A percentile compares a stretch with the other conserved stretches of the same genome.
These are phyloP conservation scores for Pocillopora verrucosa DNA, from an alignment of 64 coral and sea anemone species.

Conservation along the genomic window DNA sequence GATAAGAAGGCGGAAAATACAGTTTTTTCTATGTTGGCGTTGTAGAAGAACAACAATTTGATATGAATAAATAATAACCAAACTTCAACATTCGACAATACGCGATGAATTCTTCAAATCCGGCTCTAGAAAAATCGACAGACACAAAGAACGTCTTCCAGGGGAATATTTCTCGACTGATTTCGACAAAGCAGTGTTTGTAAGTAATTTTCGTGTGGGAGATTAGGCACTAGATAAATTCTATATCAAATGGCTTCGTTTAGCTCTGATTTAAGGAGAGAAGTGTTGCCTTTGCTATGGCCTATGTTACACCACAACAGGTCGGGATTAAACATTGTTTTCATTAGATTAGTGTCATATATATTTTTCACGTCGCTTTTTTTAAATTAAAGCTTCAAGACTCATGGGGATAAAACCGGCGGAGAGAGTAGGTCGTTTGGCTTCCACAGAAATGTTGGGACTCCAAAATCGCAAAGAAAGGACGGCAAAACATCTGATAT, in stretches of 20 bases:
- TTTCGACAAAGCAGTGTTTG: not conserved
- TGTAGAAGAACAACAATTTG: not conserved
- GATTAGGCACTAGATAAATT: not conserved
- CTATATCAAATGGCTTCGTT: not conserved
- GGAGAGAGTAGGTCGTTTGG: slow-evolving; percentile 43
- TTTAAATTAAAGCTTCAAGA: slow-evolving; percentile 6
- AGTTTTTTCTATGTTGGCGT: not conserved
- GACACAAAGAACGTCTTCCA: not conserved
- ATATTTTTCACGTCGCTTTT: not conserved
- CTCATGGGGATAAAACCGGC: not conserved
- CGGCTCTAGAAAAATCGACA: not conserved
- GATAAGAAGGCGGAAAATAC: not conserved
- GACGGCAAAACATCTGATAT: slow-evolving; percentile 25
- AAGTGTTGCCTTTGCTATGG: not conserved
- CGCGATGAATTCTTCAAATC: slow-evolving; percentile 15
- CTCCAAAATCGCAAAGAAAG: slow-evolving; percentile 35
- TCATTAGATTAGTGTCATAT: not conserved
- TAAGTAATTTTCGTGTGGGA: not conserved
- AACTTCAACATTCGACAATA: not conserved
- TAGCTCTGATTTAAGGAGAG: not conserved
- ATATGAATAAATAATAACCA: slow-evolving; percentile 4
- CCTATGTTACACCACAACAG: not conserved
- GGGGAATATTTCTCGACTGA: not conserved
- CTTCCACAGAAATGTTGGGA: slow-evolving; percentile 20
- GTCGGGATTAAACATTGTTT: not conserved